phyloP scores from a whole-genome alignment of 2,113 vertebrate genomes.

The Sinocyclocheilus anophthalmus region DNA sequence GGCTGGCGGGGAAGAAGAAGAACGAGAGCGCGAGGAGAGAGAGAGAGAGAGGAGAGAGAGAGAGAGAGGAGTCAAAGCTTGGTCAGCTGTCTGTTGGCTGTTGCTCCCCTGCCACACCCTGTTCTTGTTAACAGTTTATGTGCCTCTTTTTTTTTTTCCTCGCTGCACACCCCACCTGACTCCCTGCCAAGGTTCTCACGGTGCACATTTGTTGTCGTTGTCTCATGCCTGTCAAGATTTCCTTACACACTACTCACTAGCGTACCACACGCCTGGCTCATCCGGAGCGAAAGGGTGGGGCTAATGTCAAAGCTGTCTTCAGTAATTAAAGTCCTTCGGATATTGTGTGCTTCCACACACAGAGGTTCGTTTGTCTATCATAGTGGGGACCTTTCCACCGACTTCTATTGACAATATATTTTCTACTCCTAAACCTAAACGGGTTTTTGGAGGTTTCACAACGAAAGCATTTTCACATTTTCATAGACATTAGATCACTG shows the following conservation, averaged over 20 bases:
- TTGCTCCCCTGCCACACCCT: not conserved
- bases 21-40: not conserved
- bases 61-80: not conserved
- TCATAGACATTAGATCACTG: not conserved
- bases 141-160: not conserved
- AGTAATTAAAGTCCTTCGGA: not conserved
- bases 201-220: not conserved
- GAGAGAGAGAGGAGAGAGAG: not conserved
- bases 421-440: not conserved
- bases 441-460: not conserved
- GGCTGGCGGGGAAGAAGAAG: not conserved
- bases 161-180: not conserved
- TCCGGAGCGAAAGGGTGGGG: constrained; percentile 2
- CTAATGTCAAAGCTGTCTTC: not conserved
- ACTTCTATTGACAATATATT: not conserved
- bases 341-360: not conserved
- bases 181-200: not conserved
- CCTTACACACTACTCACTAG: constrained; percentile 1
- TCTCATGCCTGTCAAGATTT: constrained; percentile 18
- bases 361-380: not conserved
- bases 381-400: not conserved
- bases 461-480: not conserved
- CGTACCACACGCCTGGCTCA: not conserved
- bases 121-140: constrained; percentile 9
- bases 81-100: constrained; percentile 13